Evolutionary conservation across 2,888 invertebrate genomes (phyloP).

Genomic region (Lamproptera curius): DNA sequence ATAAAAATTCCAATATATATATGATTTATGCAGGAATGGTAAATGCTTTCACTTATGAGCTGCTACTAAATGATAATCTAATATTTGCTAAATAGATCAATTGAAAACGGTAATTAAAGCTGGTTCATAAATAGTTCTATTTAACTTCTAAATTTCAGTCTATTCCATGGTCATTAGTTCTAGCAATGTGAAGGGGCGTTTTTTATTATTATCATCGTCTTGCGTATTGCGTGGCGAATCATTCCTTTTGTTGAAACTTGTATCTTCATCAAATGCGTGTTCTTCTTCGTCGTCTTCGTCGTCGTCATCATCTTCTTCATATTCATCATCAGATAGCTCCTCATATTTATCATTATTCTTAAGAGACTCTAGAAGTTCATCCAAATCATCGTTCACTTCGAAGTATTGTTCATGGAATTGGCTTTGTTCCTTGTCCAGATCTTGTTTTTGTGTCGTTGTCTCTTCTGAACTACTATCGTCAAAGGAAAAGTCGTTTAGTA

Average conservation of each 20-base stretch:
- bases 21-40: constrained; percentile 29
- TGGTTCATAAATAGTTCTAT: constrained; percentile 36
- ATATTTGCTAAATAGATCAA: constrained; percentile 26
- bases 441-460: constrained; percentile 29
- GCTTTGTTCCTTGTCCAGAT: constrained; percentile 43
- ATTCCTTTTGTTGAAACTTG: constrained; percentile 1
- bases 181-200: constrained; percentile 52
- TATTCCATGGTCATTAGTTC: constrained; percentile 70
- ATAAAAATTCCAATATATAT: constrained; percentile 19
- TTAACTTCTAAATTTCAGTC: constrained; percentile 40
- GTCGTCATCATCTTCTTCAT: constrained; percentile 32
- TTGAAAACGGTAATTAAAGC: constrained; percentile 33
- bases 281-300: constrained; percentile 31
- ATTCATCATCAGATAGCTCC: constrained; percentile 32
- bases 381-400: constrained; percentile 52
- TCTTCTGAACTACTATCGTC: constrained; percentile 35
- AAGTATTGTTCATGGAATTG: constrained; percentile 44
- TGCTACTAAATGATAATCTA: constrained; percentile 35
- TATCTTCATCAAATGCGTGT: constrained; percentile 11
- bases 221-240: constrained; percentile 7
- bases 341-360: constrained; percentile 33
- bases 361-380: constrained; percentile 53
- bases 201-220: constrained; percentile 33
- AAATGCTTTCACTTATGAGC: constrained; percentile 40
- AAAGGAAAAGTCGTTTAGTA: constrained; percentile 50